Evolutionary conservation across 2,797 vertebrate species (phyloP), one percentile per base, ranked within the genome.

Genomic region (Labeo calbasu): DNA sequence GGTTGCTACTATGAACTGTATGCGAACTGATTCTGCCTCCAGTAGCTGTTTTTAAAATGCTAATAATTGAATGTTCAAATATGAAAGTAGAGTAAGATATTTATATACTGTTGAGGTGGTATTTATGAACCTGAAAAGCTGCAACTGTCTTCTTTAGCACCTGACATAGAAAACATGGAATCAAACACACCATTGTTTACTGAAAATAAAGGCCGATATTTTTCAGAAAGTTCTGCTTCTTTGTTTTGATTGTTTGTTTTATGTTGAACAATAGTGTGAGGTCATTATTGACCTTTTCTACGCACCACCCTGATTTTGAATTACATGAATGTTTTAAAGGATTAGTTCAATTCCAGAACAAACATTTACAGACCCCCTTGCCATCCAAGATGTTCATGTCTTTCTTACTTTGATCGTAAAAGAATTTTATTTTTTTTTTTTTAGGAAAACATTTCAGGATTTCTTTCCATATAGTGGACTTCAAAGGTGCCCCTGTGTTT

Each of bases 201-300:
- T 91, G 92, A 87, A 94, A 91, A 95, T 95, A 95, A 95, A 96
- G 88, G 92, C 89, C 79, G 81, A 88, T 94, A 94, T 94, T 95
- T 95, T 94, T 94, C 92, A 93, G 89, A 93, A 82, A 85, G 32
- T 4, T 76, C 14, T 0, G 77, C 46, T 57, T 59, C 55, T n/a
- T 84, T 55, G 43, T 72, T 57, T 66, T 77, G 7, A 57, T 59
- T 43, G 36, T 21, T 75, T 5, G 28, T 17, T 46, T 25, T 43
- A 12, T 61, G n/a, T 17, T 61, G n/a, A 59, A 43, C 32, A 25
- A 43, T 11, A 77, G 32, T 15, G 36, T 77, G 21, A 43, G 5
- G n/a, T 61, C 14, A 46, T 61, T 23, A 43, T 43, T 77, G 21
- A 59, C 53, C 14, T 59, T 59, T 43, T 55, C 19, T 11, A 66